Evolutionary conservation across 2,797 vertebrate genomes (phyloP).

Genomic region (Myotis findleyi): DNA sequence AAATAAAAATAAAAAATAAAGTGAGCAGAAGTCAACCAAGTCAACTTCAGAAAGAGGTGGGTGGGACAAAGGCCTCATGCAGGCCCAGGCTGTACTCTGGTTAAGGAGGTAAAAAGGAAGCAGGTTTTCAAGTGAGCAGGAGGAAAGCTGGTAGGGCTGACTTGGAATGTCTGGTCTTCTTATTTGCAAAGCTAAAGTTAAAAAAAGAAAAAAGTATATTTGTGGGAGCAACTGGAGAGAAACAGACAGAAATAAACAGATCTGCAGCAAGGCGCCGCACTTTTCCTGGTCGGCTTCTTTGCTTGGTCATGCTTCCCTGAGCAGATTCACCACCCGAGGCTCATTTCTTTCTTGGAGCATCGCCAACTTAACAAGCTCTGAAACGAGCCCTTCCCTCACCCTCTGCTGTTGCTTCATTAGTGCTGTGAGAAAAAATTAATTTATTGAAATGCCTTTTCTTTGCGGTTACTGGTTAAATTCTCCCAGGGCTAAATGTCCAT

Average conservation of each 20-base stretch:
- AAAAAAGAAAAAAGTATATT: background rate
- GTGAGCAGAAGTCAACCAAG: background rate
- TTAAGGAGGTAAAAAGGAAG: background rate
- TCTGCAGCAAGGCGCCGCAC: background rate
- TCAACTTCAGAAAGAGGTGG: background rate
- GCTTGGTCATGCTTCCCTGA: background rate
- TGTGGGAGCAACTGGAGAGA: background rate
- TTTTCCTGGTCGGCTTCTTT: background rate
- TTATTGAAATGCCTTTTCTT: constrained; percentile 12
- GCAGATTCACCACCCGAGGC: background rate
- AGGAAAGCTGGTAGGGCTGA: background rate
- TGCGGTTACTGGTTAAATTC: background rate
- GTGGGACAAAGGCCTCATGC: background rate
- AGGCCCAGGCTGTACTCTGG: background rate
- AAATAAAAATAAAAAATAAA: background rate
- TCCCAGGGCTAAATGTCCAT: background rate
- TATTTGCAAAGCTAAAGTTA: background rate
- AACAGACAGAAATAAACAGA: background rate
- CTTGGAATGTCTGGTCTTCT: background rate
- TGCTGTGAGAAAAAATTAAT: background rate
- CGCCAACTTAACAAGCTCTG: background rate
- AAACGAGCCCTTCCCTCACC: background rate
- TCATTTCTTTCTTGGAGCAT: background rate
- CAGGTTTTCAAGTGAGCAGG: background rate
- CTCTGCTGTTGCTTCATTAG: background rate